phyloP scores from a whole-genome alignment of 2,113 vertebrate species.

The Mustelus asterias region DNA sequence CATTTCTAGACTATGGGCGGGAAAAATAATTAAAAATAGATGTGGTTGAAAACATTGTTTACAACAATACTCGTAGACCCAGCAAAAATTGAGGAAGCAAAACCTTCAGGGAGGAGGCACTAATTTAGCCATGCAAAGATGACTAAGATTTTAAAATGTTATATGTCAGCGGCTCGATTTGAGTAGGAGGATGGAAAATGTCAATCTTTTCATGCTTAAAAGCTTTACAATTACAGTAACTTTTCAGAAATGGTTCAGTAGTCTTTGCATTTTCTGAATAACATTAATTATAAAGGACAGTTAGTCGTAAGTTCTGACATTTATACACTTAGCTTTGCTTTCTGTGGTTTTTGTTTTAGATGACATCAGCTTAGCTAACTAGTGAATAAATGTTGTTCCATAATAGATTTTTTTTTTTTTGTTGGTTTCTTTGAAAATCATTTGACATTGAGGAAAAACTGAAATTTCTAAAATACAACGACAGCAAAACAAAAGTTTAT shows the following conservation, averaged over 20 bases:
- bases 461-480: not conserved
- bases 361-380: not conserved
- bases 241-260: constrained; percentile 13
- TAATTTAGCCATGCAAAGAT: constrained; percentile 18
- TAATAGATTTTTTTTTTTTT: not conserved
- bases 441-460: not conserved
- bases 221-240: not conserved
- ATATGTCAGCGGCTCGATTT: not conserved
- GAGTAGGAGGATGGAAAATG: constrained; percentile 13
- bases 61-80: not conserved
- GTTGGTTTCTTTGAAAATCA: not conserved
- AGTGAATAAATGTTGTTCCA: not conserved
- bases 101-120: not conserved
- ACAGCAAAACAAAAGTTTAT: too few species aligned
- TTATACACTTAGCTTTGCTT: constrained; percentile 10
- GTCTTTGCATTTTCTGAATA: constrained; percentile 16
- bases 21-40: not conserved
- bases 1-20: not conserved
- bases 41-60: not conserved
- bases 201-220: constrained; percentile 10
- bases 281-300: not conserved
- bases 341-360: not conserved
- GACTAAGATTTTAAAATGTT: constrained; percentile 26
- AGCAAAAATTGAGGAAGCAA: not conserved
- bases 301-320: not conserved